Evolutionary conservation across 2,113 vertebrate genomes (phyloP).

Genomic region (Patagioenas fasciata): DNA sequence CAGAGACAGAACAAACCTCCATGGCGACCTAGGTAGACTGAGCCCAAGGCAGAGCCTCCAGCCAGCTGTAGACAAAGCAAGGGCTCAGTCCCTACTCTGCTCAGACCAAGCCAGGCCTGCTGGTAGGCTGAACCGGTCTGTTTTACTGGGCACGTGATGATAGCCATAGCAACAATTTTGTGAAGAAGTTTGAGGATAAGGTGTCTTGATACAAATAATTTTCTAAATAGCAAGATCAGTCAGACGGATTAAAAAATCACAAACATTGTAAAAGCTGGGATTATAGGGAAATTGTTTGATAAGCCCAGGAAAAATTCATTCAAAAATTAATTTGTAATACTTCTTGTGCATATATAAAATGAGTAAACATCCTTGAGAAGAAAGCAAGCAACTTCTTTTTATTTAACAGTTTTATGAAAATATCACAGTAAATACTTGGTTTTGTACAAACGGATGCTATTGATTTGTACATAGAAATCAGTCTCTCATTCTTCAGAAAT

Average conservation of each 20-base stretch:
- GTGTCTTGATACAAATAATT: not conserved
- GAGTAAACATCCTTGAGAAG: not conserved
- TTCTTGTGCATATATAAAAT: not conserved
- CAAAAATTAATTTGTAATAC: not conserved
- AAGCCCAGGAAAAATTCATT: not conserved
- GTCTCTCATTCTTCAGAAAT: not conserved
- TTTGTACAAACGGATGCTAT: not conserved
- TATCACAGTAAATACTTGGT: not conserved
- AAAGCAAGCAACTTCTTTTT: not conserved
- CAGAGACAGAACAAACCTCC: not conserved
- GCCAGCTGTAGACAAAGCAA: not conserved
- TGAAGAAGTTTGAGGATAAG: not conserved
- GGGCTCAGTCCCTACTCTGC: not conserved
- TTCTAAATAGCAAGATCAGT: not conserved
- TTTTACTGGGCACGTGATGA: not conserved
- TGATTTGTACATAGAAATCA: not conserved
- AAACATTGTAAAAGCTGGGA: accelerated
- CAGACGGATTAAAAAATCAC: not conserved
- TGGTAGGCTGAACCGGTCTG: not conserved
- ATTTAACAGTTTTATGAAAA: not conserved
- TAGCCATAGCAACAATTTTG: not conserved
- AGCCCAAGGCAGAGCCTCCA: not conserved
- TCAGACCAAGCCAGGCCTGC: not conserved
- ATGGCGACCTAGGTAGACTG: not conserved
- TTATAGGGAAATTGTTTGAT: not conserved